Evolutionary conservation across 2,113 vertebrate genomes (phyloP), one percentile per base, ranked within the genome.

Genomic region (Cynocephalus volans): DNA sequence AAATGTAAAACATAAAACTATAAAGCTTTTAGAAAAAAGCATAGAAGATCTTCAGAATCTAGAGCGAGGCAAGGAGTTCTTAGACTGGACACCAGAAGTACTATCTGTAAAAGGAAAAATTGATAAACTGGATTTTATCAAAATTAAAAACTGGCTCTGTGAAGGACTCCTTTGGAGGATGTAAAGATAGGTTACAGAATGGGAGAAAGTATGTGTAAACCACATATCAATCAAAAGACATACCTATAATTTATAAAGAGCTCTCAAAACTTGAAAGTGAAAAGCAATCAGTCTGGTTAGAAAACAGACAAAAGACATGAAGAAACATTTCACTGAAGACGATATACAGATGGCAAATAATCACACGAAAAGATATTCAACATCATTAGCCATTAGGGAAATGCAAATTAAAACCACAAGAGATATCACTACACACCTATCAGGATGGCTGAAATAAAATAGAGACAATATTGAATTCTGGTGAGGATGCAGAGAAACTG

Each of bases 1-100:
- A 91, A 79, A 91, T 76, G 17, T 90, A 85, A 93, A 95, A 69
- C 31, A 82, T 65, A 80, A 90, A 81, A 86, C 64, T 81, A 77
- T 90, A 65, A 87, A 95, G 83, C 19, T 79, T 91, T 60, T 48
- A 81, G 81, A 15, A 41, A 72, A 81, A 81, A 85, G 19, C 14
- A 8, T 9, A 60, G n/a, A 81, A 95, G 86, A 52, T 93, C 77
- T 73, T 93, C 8, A 91, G 45, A 10, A n/a, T 85, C 45, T 82
- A 65, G 24, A 76, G 36, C 9, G 33, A 12, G 9, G 12, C 56
- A 92, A 81, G 80, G 50, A 64, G 12, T 88, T 94, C 24, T 60
- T 88, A 83, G 48, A 84, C n/a, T 84, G 17, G 23, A 77, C 36
- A 69, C 31, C 13, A 91, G 48, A 84, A 81, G 72, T 70, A 54